phyloP scores from a whole-genome alignment of 1,140 invertebrate species.

The Apis laboriosa region DNA sequence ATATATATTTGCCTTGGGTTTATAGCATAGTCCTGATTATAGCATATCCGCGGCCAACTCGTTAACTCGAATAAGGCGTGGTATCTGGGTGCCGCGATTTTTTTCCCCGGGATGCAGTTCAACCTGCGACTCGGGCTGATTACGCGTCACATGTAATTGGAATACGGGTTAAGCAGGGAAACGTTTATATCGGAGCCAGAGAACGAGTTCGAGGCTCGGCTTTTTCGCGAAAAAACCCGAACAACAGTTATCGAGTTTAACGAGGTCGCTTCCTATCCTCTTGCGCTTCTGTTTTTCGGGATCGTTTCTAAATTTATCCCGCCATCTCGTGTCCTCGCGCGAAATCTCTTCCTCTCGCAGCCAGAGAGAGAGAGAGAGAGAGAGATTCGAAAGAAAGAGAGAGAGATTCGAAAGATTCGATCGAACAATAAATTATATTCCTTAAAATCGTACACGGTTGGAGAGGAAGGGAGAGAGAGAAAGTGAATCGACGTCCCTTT shows the following conservation, averaged over 20 bases:
- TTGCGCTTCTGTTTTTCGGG: slow-evolving; percentile 1
- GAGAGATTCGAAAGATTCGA: too few relatives aligned
- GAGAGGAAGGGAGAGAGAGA: not conserved
- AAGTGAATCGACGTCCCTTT: not conserved
- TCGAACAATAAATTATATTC: not conserved
- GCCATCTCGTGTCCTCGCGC: not conserved
- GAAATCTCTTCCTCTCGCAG: too few relatives aligned
- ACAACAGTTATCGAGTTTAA: slow-evolving; percentile 51
- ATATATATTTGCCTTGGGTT: slow-evolving; percentile 12
- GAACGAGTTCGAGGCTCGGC: slow-evolving; percentile 44
- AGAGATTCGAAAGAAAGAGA: too few relatives aligned
- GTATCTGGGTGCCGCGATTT: slow-evolving; percentile 49
- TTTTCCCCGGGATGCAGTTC: slow-evolving; percentile 37
- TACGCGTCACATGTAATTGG: slow-evolving; percentile 52
- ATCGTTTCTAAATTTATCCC: not conserved
- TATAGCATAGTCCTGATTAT: slow-evolving; percentile 12
- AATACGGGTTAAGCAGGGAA: slow-evolving; percentile 54
- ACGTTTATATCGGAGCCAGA: slow-evolving; percentile 40
- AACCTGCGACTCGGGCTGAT: slow-evolving; percentile 40
- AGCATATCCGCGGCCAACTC: not conserved
- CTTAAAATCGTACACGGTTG: not conserved
- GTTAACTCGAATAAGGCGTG: slow-evolving; percentile 40
- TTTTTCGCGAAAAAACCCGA: slow-evolving; percentile 33
- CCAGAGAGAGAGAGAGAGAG: too few relatives aligned
- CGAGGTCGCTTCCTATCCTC: slow-evolving; percentile 43